Conservation (phyloP, 1,140 invertebrate genomes). For the Varroa destructor region DNA sequence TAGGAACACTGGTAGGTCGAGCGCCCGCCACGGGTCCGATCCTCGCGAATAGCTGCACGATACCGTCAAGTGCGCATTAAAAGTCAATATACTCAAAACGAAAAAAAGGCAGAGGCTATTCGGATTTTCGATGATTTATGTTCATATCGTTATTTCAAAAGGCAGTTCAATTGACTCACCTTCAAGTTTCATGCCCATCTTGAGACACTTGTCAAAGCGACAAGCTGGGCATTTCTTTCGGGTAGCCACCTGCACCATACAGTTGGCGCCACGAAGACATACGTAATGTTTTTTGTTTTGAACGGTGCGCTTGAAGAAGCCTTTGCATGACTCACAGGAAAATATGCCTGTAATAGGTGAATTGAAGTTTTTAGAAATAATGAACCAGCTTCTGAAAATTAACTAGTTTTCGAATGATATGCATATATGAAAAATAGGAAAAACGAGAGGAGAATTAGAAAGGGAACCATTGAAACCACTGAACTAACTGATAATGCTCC, state of each 20-base stretch:
- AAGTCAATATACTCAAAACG: background rate
- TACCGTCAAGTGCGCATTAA: constrained; percentile 19
- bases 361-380: background rate
- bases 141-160: constrained; percentile 12
- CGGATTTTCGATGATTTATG: too few species aligned
- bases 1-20: constrained; percentile 90
- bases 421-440: too few species aligned
- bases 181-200: constrained; percentile 92
- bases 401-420: background rate
- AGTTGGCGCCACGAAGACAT: constrained; percentile 74
- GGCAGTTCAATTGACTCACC: constrained; percentile 43
- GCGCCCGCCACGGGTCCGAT: constrained; percentile 79
- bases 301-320: constrained; percentile 94
- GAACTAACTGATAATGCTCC: too few species aligned
- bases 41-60: constrained; percentile 69
- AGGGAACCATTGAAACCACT: too few species aligned
- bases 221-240: constrained; percentile 93
- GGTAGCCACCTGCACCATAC: constrained; percentile 74
- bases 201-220: constrained; percentile 88
- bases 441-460: too few species aligned
- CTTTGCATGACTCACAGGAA: constrained; percentile 91
- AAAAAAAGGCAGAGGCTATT: too few species aligned
- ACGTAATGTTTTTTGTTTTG: constrained; percentile 95
- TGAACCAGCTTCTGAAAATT: background rate
- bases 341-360: constrained; percentile 51